Conservation (phyloP, 2,797 vertebrate genomes). For the Squalus acanthias region DNA sequence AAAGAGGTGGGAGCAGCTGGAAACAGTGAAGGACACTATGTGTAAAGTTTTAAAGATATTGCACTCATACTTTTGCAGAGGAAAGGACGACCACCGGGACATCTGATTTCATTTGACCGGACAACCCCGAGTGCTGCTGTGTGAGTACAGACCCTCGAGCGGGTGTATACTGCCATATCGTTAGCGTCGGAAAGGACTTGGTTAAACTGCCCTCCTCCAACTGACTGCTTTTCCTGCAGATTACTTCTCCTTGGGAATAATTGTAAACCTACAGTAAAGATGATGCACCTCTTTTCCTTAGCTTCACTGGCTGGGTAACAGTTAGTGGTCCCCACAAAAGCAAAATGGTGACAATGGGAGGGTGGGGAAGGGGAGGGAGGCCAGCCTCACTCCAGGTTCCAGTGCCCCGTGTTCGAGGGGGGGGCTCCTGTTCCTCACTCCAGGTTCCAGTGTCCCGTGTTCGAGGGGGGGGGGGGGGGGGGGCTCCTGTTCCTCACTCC, state of each 20-base stretch:
- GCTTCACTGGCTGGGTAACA: neutral
- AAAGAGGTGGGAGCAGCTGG: neutral
- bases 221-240: neutral
- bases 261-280: neutral
- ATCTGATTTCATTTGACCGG: constrained; percentile 64
- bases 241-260: neutral
- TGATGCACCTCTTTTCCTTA: neutral
- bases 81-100: constrained; percentile 76
- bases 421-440: too few relatives aligned
- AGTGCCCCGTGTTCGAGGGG: neutral
- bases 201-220: neutral
- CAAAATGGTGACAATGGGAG: neutral
- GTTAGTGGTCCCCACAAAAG: neutral
- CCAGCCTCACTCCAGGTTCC: neutral
- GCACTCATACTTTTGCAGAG: constrained; percentile 61
- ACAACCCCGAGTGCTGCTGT: constrained; percentile 55
- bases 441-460: too few relatives aligned
- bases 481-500: too few relatives aligned
- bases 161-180: neutral
- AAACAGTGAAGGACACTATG: neutral
- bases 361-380: neutral
- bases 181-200: neutral
- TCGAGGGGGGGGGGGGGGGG: too few relatives aligned
- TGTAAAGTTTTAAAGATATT: neutral
- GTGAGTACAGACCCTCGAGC: constrained; percentile 62